A percentile compares a stretch with the other conserved stretches of the same genome.
Conservation (phyloP, 2,797 vertebrate genomes). For the Antennarius maculatus region DNA sequence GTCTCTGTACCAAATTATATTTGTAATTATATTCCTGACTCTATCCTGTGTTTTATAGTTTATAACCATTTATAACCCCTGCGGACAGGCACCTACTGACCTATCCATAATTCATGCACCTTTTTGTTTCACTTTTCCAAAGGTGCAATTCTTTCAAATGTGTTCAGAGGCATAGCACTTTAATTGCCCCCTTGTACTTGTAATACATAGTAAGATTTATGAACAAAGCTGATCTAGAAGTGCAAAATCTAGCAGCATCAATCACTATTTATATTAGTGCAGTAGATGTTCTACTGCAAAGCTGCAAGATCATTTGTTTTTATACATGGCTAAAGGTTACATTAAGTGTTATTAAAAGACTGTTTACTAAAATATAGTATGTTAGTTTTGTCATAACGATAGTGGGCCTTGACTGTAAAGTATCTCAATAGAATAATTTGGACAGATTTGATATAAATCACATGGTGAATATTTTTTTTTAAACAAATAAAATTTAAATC, state of each 20-base stretch:
- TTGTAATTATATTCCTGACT: constrained; percentile 27
- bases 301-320: constrained; percentile 9
- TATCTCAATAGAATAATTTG: no score
- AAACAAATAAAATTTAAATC: neutral
- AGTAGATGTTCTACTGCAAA: neutral
- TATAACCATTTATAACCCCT: constrained; percentile 44
- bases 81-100: constrained; percentile 38
- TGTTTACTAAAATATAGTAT: neutral
- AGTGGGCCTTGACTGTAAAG: neutral
- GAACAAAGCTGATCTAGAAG: constrained; percentile 17
- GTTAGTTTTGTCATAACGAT: neutral
- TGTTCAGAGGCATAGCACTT: constrained; percentile 13
- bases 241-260: constrained; percentile 21
- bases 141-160: constrained; percentile 30
- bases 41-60: constrained; percentile 21
- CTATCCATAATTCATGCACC: constrained; percentile 46
- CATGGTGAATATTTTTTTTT: no score
- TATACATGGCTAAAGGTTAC: neutral
- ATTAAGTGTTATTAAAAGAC: neutral
- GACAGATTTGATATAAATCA: no score
- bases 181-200: constrained; percentile 37
- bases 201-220: constrained; percentile 42
- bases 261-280: constrained; percentile 11
- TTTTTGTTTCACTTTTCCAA: constrained; percentile 33
- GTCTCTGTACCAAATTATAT: constrained; percentile 28